Percentiles rank a stretch among this genome's conserved stretches.
Evolutionary conservation across 2,888 invertebrate genomes (phyloP).

Genomic region (Ichneumoninae sp.): DNA sequence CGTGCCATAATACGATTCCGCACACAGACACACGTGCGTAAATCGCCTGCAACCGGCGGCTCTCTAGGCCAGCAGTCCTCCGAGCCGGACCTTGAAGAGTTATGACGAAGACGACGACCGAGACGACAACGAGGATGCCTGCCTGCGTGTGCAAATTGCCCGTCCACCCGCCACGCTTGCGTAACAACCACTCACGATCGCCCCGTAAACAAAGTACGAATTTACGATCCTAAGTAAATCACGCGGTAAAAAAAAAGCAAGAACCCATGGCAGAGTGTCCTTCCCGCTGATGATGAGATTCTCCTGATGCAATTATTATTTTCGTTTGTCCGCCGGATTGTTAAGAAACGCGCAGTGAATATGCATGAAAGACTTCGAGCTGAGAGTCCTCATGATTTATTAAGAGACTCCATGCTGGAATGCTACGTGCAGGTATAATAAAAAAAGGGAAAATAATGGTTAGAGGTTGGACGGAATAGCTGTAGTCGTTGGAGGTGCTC

Average conservation of each 20-base stretch:
- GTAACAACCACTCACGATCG: constrained; percentile 48
- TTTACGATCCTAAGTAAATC: constrained; percentile 39
- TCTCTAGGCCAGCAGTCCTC: constrained; percentile 65
- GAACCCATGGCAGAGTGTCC: not conserved
- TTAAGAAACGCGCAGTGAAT: constrained; percentile 20
- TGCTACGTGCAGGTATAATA: not conserved
- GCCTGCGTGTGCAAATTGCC: constrained; percentile 67
- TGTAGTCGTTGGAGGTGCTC: not conserved
- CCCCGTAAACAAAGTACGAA: constrained; percentile 44
- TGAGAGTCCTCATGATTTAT: constrained; percentile 32
- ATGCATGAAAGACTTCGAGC: constrained; percentile 7
- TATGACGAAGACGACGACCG: constrained; percentile 62
- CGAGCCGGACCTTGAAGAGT: constrained; percentile 76
- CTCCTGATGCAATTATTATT: constrained; percentile 5
- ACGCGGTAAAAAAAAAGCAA: not conserved
- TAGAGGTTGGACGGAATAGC: not conserved
- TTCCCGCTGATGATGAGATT: not conserved
- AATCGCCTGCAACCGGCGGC: constrained; percentile 30
- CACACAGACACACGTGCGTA: not conserved
- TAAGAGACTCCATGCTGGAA: constrained; percentile 2
- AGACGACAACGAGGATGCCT: constrained; percentile 54
- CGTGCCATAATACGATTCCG: not conserved
- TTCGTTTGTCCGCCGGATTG: constrained; percentile 2
- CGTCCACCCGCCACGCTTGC: constrained; percentile 55
- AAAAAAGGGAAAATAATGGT: constrained; percentile 3